These are phyloP conservation scores for Brotula barbata DNA, from an alignment of 2,797 vertebrate genomes.

Conservation along the genomic window DNA sequence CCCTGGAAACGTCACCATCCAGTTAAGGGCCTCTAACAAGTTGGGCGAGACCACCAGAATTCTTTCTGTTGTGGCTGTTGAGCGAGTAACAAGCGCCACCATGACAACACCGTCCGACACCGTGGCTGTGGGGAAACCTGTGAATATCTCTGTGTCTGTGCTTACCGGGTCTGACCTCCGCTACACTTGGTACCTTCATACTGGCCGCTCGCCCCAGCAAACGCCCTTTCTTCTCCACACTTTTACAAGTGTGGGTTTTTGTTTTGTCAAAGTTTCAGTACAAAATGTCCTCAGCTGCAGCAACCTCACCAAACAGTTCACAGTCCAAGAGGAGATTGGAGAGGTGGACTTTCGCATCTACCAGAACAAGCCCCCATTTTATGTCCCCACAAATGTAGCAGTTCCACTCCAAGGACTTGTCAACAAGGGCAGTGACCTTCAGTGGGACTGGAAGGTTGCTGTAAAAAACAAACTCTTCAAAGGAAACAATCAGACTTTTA, in stretches of 20 bases:
- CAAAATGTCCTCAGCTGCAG: slow-evolving; percentile 71
- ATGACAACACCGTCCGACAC: slow-evolving; percentile 45
- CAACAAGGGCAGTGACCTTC: slow-evolving; percentile 63
- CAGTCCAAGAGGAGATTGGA: slow-evolving; percentile 73
- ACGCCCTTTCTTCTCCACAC: slow-evolving; percentile 71
- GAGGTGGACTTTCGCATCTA: slow-evolving; percentile 68
- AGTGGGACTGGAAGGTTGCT: slow-evolving; percentile 75
- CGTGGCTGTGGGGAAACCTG: slow-evolving; percentile 57
- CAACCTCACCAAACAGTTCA: slow-evolving; percentile 63
- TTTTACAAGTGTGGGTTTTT: slow-evolving; percentile 62
- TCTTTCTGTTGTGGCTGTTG: slow-evolving; percentile 65
- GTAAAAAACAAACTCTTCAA: neutral
- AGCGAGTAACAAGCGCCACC: slow-evolving; percentile 55
- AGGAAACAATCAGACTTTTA: slow-evolving; percentile 50
- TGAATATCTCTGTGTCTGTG: slow-evolving; percentile 71
- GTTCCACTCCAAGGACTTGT: slow-evolving; percentile 59
- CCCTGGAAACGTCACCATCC: slow-evolving; percentile 66
- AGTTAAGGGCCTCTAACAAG: slow-evolving; percentile 73
- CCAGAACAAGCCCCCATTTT: slow-evolving; percentile 58
- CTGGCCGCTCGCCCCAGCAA: slow-evolving; percentile 33
- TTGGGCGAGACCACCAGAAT: slow-evolving; percentile 60
- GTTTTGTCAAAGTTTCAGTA: slow-evolving; percentile 67
- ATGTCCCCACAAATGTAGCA: slow-evolving; percentile 43
- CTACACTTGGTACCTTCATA: slow-evolving; percentile 74
- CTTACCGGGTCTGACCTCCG: slow-evolving; percentile 72